Evolutionary conservation across 2,113 vertebrate genomes (phyloP), one percentile per base, ranked within the genome.

Genomic region (Alligator sinensis): DNA sequence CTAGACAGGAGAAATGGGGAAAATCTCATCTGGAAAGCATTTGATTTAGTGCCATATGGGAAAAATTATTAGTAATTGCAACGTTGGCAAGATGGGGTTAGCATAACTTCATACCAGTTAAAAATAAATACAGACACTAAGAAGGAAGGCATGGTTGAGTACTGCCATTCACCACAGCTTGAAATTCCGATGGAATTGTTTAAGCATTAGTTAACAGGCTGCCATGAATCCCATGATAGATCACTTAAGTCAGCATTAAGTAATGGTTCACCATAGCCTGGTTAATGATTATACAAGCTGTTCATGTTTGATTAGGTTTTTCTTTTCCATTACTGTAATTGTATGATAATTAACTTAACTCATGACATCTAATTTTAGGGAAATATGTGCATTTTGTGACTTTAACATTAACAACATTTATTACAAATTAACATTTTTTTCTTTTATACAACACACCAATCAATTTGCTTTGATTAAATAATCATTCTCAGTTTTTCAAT

Each of bases 251-350:
- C 96, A 98, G 95, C 97, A 91, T 91, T 96, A 97, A 97, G 93
- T 96, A 98, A 98, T 97, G 95, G 97, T 97, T 98, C 92, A 97
- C 97, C 79, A 97, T 77, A 93, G 93, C 59, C 93, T 96, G 84
- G 97, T 98, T 98, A 98, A 98, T 98, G 95, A 92, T 97, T 98
- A 97, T 95, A 96, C 93, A 95, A 97, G 92, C 95, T 97, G 93
- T 96, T 97, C 95, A 87, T 61, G n/a, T 98, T 95, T 97, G 97
- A 98, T 98, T 96, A 97, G 95, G 68, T 84, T 97, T 97, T 97
- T 96, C 96, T 95, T 97, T 97, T 96, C 92, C 79, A 70, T 97
- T 97, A 95, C 80, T 96, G 54, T 95, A 97, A 97, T 96, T n/a
- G 8, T 97, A 94, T 95, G 94, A 96, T 97, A 97, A 97, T 97